Percentiles rank a stretch among this genome's conserved stretches.
These are phyloP conservation scores for Sciurus vulgaris DNA, from an alignment of 2,797 vertebrate genomes.

Conservation along the genomic window DNA sequence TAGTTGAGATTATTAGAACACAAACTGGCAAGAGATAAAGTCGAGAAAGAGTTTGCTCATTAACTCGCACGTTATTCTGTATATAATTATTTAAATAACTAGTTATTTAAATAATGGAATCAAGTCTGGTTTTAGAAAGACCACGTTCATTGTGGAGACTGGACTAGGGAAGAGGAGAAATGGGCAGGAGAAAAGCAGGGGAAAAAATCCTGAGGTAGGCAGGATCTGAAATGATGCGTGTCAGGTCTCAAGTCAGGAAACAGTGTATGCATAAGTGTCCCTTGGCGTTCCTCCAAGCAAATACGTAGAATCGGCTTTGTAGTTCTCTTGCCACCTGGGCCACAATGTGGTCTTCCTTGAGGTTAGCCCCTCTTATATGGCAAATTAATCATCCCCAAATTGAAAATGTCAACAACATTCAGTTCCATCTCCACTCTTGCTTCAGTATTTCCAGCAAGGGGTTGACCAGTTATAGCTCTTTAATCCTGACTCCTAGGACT, in stretches of 20 bases:
- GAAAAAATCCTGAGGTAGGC: background rate
- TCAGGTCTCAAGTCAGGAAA: no score
- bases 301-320: background rate
- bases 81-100: background rate
- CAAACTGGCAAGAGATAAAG: background rate
- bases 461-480: background rate
- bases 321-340: background rate
- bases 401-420: background rate
- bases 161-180: background rate
- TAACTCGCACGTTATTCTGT: background rate
- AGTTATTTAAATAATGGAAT: background rate
- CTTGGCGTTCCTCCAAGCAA: background rate
- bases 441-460: background rate
- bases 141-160: background rate
- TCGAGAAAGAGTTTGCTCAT: background rate
- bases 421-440: background rate
- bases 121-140: background rate
- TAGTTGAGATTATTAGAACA: background rate
- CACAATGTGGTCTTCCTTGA: background rate
- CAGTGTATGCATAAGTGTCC: background rate
- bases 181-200: background rate
- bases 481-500: background rate
- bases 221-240: background rate
- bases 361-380: background rate
- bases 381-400: background rate